phyloP scores from a whole-genome alignment of 1,140 invertebrate genomes.

The Papilio polytes region DNA sequence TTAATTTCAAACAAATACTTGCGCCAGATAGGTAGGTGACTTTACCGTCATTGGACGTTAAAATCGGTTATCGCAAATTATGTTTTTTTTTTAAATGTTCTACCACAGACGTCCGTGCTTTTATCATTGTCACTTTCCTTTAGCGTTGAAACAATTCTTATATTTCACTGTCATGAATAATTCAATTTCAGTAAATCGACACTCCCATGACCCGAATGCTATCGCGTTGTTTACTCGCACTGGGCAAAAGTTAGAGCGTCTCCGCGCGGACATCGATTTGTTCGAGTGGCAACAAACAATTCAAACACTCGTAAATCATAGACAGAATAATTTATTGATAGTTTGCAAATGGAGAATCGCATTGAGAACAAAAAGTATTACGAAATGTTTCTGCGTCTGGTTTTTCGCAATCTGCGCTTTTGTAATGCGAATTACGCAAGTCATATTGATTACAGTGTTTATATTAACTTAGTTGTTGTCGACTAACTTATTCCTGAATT shows the following conservation, averaged over 20 bases:
- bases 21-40: not conserved
- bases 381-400: not conserved
- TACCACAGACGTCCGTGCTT: not conserved
- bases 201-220: constrained; percentile 5
- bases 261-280: constrained; percentile 26
- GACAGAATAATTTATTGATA: constrained; percentile 30
- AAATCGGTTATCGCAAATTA: not conserved
- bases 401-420: not conserved
- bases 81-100: not conserved
- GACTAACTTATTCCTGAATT: not conserved
- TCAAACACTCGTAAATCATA: constrained; percentile 30
- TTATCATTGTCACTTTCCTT: not conserved
- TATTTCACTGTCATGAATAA: constrained; percentile 13
- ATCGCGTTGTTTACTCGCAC: constrained; percentile 12
- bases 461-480: not conserved
- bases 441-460: not conserved
- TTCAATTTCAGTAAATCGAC: constrained; percentile 21
- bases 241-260: constrained; percentile 19
- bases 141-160: not conserved
- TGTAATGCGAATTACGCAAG: not conserved
- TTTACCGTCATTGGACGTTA: not conserved
- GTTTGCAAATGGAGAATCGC: constrained; percentile 21
- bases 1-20: too few relatives aligned
- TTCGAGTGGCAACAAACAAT: constrained; percentile 32
- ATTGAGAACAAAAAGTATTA: constrained; percentile 20